Evolutionary conservation across 2,113 vertebrate genomes (phyloP), one percentile per base, ranked within the genome.

Genomic region (Prietella phreatophila): DNA sequence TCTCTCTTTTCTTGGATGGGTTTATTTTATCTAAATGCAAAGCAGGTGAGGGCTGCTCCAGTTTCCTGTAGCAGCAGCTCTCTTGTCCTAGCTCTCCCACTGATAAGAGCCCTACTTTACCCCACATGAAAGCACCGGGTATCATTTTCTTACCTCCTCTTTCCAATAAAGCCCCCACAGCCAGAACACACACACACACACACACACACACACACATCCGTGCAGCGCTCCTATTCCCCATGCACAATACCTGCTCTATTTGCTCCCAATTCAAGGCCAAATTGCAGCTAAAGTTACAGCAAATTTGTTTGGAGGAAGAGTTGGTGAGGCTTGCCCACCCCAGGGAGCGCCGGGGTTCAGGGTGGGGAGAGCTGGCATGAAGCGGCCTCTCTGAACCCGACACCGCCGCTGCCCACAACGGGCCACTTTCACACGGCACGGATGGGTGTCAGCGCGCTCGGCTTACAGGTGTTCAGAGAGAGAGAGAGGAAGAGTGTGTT

Each of bases 271-370:
- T 96, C 93, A 93, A 93, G 95, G 96, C 96, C 96, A 95, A 97
- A 97, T 98, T 97, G 97, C 96, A 97, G 97, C 97, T 99, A 96
- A 97, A 98, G 96, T 99, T 99, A 97, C 98, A 96, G 96, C 97
- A 98, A 99, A 99, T 99, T 98, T 99, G 98, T 99, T 99, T 98
- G 96, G 97, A 96, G 95, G 96, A 95, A 97, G 97, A 98, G 94
- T 96, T 95, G 96, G 96, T 94, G 95, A 97, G 96, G 96, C 96
- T 94, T 97, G 95, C 92, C 94, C 93, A 93, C 96, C 97, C 96
- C 96, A 95, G 85, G 83, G 96, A 96, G 97, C 95, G 97, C 97
- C 94, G 96, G 96, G 80, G 87, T 83, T 47, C 89, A 88, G 85
- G 73, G 85, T 75, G 85, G 93, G 96, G 92, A 93, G 96, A 94